Conservation (phyloP, 92 coral and sea anemone species). For the Zoanthus sociatus region DNA sequence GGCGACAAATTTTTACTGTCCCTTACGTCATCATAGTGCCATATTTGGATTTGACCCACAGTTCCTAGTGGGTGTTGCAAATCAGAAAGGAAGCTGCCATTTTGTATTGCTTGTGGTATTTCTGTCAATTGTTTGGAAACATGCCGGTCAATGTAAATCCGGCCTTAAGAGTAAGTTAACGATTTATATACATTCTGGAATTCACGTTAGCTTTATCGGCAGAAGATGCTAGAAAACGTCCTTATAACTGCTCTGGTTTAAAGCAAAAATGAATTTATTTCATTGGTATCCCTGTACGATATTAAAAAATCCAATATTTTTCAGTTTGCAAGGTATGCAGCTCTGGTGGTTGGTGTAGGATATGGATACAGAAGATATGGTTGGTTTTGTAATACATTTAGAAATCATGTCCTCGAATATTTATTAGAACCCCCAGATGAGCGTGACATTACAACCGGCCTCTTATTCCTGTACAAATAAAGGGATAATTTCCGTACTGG, state of each 20-base stretch:
- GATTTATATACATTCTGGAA: background rate
- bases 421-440: too few relatives aligned
- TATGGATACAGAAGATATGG: slow-evolving; percentile 99
- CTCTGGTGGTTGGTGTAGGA: slow-evolving; percentile 83
- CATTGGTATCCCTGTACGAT: background rate
- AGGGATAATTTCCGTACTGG: too few relatives aligned
- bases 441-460: too few relatives aligned
- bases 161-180: slow-evolving; percentile 74
- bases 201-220: background rate
- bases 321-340: slow-evolving; percentile 97
- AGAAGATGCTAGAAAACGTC: background rate
- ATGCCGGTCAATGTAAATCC: slow-evolving; percentile 94
- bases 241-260: background rate
- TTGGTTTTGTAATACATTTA: slow-evolving; percentile 17
- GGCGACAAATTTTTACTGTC: background rate
- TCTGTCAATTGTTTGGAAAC: slow-evolving; percentile 36
- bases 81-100: slow-evolving; percentile 63
- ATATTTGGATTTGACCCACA: slow-evolving; percentile 37
- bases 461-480: too few relatives aligned
- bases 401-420: background rate
- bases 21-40: slow-evolving; percentile 37
- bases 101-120: slow-evolving; percentile 56
- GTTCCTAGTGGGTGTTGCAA: background rate
- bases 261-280: background rate
- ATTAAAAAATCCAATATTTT: background rate